phyloP scores from a whole-genome alignment of 1,140 invertebrate genomes.

The Oedothorax gibbosus region DNA sequence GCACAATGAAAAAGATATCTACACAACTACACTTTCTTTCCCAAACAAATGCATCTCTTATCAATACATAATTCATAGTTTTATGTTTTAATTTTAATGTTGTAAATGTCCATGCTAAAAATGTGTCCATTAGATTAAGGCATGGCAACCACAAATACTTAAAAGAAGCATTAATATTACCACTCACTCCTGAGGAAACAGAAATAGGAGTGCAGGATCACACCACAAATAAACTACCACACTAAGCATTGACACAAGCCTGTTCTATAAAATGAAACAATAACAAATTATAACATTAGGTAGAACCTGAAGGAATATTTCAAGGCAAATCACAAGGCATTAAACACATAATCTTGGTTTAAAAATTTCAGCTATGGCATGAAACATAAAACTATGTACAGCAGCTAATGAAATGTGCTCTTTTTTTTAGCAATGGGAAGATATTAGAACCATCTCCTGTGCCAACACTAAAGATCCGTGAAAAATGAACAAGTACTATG shows the following conservation, averaged over 20 bases:
- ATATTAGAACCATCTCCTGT: slow-evolving; percentile 58
- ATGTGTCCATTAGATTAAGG: slow-evolving; percentile 46
- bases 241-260: slow-evolving; percentile 57
- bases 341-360: slow-evolving; percentile 59
- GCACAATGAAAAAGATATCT: slow-evolving; percentile 60
- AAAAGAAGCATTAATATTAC: slow-evolving; percentile 9
- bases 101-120: slow-evolving; percentile 28
- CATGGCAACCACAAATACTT: slow-evolving; percentile 39
- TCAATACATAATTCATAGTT: slow-evolving; percentile 42
- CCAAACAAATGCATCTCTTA: slow-evolving; percentile 50
- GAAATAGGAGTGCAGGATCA: slow-evolving; percentile 42
- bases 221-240: slow-evolving; percentile 53
- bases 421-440: slow-evolving; percentile 51
- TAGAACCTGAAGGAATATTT: slow-evolving; percentile 52
- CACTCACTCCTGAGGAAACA: slow-evolving; percentile 41
- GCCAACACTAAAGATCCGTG: slow-evolving; percentile 54
- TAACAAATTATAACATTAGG: slow-evolving; percentile 40
- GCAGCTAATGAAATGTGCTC: slow-evolving; percentile 53
- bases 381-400: slow-evolving; percentile 60
- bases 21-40: slow-evolving; percentile 54
- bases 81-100: slow-evolving; percentile 44
- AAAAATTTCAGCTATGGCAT: slow-evolving; percentile 57
- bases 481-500: slow-evolving; percentile 55
- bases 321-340: slow-evolving; percentile 61
- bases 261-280: slow-evolving; percentile 51